Conservation (phyloP, 2,113 vertebrate genomes). For the Antennarius striatus region DNA sequence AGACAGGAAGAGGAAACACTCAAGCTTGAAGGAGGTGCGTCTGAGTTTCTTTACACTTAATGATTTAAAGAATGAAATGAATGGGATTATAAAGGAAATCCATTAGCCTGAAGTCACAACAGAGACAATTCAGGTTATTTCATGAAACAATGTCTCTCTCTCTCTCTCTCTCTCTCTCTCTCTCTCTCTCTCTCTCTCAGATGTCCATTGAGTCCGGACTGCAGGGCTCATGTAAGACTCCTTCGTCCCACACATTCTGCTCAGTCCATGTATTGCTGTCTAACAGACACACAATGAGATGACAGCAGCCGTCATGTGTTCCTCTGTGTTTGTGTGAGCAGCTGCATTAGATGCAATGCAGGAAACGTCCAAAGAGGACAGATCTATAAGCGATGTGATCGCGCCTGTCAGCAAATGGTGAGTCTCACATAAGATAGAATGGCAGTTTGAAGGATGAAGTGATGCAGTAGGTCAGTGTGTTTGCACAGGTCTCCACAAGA, state of each 20-base stretch:
- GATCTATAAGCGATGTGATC: conserved; percentile 28
- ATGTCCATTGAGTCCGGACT: conserved; percentile 71
- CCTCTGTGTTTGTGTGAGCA: conserved; percentile 38
- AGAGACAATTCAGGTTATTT: too few species aligned
- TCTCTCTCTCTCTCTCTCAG: conserved; percentile 51
- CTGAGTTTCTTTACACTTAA: background rate
- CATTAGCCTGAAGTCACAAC: too few species aligned
- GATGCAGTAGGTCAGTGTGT: conserved; percentile 5
- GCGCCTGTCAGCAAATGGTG: conserved; percentile 56
- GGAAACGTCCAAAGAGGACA: conserved; percentile 56
- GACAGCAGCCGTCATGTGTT: background rate
- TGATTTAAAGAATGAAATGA: too few species aligned
- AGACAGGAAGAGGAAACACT: conserved; percentile 51
- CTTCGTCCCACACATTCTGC: background rate
- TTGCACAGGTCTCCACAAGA: conserved; percentile 53
- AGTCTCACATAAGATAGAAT: conserved; percentile 21
- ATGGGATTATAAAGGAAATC: too few species aligned
- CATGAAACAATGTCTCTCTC: too few species aligned
- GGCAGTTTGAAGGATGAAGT: background rate
- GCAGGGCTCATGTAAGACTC: conserved; percentile 65
- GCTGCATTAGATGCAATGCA: conserved; percentile 40
- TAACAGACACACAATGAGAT: background rate
- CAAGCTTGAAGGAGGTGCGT: conserved; percentile 62
- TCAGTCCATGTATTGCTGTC: background rate
- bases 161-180: background rate